These are phyloP conservation scores for Cynodonichthys magdalenae DNA, from an alignment of 2,797 vertebrate species.

Conservation along the genomic window DNA sequence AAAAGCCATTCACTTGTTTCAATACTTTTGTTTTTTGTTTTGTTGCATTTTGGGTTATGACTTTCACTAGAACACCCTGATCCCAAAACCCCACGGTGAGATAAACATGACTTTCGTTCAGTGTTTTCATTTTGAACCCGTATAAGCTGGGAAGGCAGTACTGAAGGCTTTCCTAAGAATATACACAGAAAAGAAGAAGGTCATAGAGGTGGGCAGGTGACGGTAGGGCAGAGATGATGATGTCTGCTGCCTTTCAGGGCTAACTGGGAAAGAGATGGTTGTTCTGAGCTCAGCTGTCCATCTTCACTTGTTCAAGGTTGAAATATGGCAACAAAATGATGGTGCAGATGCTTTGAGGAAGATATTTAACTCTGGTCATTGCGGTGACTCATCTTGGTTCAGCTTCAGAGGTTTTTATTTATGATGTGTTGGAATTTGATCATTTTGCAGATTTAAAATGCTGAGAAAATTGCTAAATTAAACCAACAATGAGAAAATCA, in stretches of 20 bases:
- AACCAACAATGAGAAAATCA: not conserved
- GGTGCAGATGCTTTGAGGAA: not conserved
- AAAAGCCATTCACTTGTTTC: not conserved
- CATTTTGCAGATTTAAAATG: not conserved
- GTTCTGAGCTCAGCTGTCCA: not conserved
- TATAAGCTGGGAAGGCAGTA: not conserved
- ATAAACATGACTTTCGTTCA: not conserved
- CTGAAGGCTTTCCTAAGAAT: not conserved
- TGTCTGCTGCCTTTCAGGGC: not conserved
- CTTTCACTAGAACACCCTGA: not conserved
- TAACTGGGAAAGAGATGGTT: not conserved
- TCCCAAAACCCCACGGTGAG: not conserved
- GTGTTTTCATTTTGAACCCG: not conserved
- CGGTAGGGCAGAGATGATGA: not conserved
- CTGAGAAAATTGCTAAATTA: not conserved
- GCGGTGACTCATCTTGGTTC: not conserved
- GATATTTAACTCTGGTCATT: not conserved
- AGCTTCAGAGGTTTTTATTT: not conserved
- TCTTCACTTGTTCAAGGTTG: not conserved
- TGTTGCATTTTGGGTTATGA: not conserved
- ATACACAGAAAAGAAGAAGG: not conserved
- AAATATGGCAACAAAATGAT: not conserved
- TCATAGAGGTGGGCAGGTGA: not conserved
- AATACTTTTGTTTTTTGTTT: not conserved
- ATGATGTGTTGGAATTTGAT: not conserved